phyloP scores from a whole-genome alignment of 2,113 vertebrate species.

The Brachyhypopomus gauderio region DNA sequence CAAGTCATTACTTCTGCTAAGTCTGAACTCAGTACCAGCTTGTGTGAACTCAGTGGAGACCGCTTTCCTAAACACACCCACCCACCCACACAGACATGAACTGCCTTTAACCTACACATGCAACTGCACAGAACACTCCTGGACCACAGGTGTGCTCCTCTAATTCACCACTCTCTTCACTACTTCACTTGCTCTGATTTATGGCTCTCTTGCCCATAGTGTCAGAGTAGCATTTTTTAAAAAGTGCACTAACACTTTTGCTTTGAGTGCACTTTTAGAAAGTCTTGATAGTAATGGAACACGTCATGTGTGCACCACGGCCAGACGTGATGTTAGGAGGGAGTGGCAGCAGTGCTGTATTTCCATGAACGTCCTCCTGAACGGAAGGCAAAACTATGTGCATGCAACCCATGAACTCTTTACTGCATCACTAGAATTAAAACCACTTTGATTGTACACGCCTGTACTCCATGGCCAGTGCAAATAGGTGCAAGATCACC shows the following conservation, averaged over 20 bases:
- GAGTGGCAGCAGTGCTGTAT: neutral
- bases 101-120: neutral
- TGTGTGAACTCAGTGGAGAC: constrained; percentile 5
- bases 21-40: neutral
- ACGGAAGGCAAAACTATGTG: neutral
- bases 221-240: neutral
- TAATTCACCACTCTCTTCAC: neutral
- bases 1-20: constrained; percentile 37
- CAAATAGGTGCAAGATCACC: neutral
- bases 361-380: neutral
- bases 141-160: neutral
- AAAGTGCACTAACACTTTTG: neutral
- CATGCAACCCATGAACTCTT: neutral
- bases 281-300: constrained; percentile 5
- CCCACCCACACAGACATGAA: neutral
- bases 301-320: neutral
- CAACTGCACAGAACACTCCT: neutral
- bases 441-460: neutral
- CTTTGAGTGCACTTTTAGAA: neutral
- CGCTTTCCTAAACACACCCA: neutral
- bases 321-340: neutral
- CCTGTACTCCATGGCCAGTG: neutral
- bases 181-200: neutral
- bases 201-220: neutral
- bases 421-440: neutral